Evolutionary conservation across 2,888 invertebrate genomes (phyloP), one percentile per base, ranked within the genome.

Genomic region (Agrotis segetum): DNA sequence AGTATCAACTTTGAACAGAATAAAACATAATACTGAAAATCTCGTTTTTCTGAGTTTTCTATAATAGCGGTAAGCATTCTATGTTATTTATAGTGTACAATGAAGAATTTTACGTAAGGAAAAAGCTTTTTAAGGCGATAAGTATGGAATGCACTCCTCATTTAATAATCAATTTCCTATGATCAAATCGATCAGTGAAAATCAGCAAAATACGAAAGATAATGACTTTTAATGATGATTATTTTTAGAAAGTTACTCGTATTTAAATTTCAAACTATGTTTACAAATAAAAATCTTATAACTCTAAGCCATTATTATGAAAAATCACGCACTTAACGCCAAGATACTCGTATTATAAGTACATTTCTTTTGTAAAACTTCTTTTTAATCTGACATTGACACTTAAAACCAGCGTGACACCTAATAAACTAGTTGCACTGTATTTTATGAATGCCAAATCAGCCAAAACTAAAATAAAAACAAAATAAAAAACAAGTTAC

Each of bases 401-500:
- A 63, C 29, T 4, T 19, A 58, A 69, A 60, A 65, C 58, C 46
- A 47, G 53, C 24, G n/a, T 9, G n/a, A 52, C 9, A 64, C 16
- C 19, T 34, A 55, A 71, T 40, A 55, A 81, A 67, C 71, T 24
- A 40, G 59, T 71, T 71, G 44, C 47, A 62, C 14, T 55, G 29
- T 56, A n/a, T 63, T 49, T 50, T 62, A 47, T 67, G n/a, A 77
- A 67, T 47, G 29, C 34, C 19, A 55, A 81, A 56, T 44, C 47
- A 56, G 29, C 11, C 6, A 55, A 59, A 50, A 58, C 49, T 47
- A 52, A 70, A 56, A 56, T 34, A 7, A 34, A 40, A 69, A 47
- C 55, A 69, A 66, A 17, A 67, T 53, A 61, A n/a, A 79, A 46
- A 74, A 77, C 80, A 24, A 29, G 61, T 64, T 68, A 17, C n/a